phyloP scores from a whole-genome alignment of 1,140 invertebrate genomes.

The Micrasema minimum region DNA sequence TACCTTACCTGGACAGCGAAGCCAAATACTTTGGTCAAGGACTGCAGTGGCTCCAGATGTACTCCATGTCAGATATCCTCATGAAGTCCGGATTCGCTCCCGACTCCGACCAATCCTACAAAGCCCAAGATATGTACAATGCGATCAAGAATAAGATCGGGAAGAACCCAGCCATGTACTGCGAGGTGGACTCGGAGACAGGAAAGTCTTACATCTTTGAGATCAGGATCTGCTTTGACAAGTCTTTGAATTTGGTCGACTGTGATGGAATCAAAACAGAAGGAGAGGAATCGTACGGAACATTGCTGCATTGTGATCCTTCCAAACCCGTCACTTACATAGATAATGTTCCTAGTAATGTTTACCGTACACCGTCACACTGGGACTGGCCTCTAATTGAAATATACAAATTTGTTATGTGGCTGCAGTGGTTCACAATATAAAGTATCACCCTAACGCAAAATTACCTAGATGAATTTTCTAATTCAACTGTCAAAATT shows the following conservation, averaged over 20 bases:
- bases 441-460: slow-evolving; percentile 58
- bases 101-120: slow-evolving; percentile 67
- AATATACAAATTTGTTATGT: slow-evolving; percentile 66
- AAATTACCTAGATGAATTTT: no score
- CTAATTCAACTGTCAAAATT: no score
- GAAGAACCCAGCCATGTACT: slow-evolving; percentile 74
- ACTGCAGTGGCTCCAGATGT: slow-evolving; percentile 71
- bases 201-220: slow-evolving; percentile 70
- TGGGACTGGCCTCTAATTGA: slow-evolving; percentile 63
- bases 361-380: slow-evolving; percentile 37
- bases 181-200: slow-evolving; percentile 68
- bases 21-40: slow-evolving; percentile 79
- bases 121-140: slow-evolving; percentile 67
- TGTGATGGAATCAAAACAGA: slow-evolving; percentile 66
- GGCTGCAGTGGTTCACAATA: slow-evolving; percentile 69
- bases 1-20: slow-evolving; percentile 73
- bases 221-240: slow-evolving; percentile 76
- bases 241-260: slow-evolving; percentile 68
- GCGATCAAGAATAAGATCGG: slow-evolving; percentile 67
- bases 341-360: slow-evolving; percentile 57
- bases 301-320: slow-evolving; percentile 69
- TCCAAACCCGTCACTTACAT: slow-evolving; percentile 70
- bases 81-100: slow-evolving; percentile 69
- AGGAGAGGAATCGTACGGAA: slow-evolving; percentile 56
- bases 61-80: slow-evolving; percentile 74